Evolutionary conservation across 1,140 invertebrate genomes (phyloP).

Genomic region (Cydia splendana): DNA sequence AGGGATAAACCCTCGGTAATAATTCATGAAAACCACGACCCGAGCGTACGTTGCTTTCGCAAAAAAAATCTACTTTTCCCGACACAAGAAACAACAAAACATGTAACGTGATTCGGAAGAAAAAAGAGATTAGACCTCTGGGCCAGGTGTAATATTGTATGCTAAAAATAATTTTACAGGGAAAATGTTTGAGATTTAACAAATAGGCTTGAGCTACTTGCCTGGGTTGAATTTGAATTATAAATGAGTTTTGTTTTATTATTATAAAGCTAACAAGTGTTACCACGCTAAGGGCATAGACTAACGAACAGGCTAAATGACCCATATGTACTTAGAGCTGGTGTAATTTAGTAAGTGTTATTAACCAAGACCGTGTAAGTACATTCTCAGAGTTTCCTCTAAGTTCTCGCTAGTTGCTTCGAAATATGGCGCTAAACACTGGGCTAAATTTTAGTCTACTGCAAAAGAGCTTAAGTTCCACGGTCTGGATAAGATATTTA

Average conservation of each 20-base stretch:
- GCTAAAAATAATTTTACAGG: background rate
- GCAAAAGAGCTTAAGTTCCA: background rate
- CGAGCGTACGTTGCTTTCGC: constrained; percentile 38
- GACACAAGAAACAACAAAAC: constrained; percentile 31
- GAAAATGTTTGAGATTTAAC: background rate
- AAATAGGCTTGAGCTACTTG: background rate
- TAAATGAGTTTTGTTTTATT: background rate
- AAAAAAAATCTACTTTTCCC: constrained; percentile 29
- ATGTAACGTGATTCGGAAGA: constrained; percentile 17
- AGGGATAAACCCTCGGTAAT: constrained; percentile 55
- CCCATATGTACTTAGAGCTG: background rate
- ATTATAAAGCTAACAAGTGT: background rate
- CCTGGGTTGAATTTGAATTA: background rate
- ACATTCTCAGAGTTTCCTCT: constrained; percentile 4
- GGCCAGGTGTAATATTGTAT: background rate
- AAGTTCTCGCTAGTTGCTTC: constrained; percentile 21
- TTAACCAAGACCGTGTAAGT: constrained; percentile 15
- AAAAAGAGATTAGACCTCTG: constrained; percentile 9
- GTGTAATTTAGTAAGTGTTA: constrained; percentile 12
- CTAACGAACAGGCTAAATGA: background rate
- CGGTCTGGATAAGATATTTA: background rate
- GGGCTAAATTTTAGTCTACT: background rate
- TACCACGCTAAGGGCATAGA: background rate
- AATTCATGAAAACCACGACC: constrained; percentile 52
- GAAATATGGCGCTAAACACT: constrained; percentile 29